Percentiles rank a stretch among this genome's conserved stretches.
These are phyloP conservation scores for Phyllostomus hastatus DNA, from an alignment of 2,113 vertebrate genomes.

Conservation along the genomic window DNA sequence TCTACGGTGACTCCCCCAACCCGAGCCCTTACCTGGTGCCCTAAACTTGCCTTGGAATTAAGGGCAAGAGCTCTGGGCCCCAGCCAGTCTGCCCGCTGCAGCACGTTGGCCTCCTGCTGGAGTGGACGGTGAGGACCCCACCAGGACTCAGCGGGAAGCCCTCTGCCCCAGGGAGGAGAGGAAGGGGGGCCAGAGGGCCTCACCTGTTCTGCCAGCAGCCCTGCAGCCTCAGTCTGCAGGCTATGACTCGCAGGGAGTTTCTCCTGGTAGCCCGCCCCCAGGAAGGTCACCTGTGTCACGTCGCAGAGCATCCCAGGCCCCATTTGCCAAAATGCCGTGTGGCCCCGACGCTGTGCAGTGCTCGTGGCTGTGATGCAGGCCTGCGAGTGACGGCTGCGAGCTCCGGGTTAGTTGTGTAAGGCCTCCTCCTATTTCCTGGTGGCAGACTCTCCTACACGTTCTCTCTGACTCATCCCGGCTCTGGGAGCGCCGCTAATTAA, in stretches of 20 bases:
- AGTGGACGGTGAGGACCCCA: too few species aligned
- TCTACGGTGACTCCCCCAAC: background rate
- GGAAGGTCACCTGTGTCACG: slow-evolving; percentile 2
- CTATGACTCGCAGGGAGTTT: background rate
- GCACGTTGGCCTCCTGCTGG: background rate
- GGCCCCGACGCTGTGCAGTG: background rate
- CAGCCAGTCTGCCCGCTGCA: background rate
- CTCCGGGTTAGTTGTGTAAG: background rate
- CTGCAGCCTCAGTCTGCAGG: background rate
- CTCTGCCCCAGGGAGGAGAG: background rate
- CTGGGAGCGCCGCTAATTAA: slow-evolving; percentile 43
- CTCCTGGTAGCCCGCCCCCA: background rate
- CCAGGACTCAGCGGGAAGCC: background rate
- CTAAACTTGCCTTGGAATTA: background rate
- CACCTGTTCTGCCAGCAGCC: background rate
- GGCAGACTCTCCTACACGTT: background rate
- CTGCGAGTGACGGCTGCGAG: background rate
- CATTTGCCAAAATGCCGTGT: background rate
- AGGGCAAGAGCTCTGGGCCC: background rate
- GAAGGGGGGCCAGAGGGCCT: background rate
- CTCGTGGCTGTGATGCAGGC: accelerated
- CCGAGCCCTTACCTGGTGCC: background rate
- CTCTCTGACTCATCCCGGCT: slow-evolving; percentile 30
- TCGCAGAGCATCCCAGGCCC: background rate
- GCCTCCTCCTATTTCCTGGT: slow-evolving; percentile 10